Conservation (phyloP, 2,113 vertebrate species). For the Hippocampus guttulatus region DNA sequence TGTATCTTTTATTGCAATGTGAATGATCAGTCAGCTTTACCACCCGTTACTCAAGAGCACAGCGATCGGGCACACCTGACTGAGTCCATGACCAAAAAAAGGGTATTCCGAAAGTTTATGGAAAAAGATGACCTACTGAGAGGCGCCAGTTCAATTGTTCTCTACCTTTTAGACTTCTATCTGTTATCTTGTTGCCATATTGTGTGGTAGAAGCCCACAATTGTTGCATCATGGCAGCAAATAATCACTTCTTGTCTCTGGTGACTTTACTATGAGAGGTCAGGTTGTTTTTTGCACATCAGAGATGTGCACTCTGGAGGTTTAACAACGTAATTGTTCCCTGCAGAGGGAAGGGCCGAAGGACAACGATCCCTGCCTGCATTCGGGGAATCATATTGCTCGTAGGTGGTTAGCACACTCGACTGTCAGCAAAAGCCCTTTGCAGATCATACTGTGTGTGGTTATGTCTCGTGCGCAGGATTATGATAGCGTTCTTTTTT, state of each 20-base stretch:
- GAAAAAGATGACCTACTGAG: too few species aligned
- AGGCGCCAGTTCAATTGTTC: not conserved
- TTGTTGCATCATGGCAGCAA: constrained; percentile 43
- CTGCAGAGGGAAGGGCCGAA: constrained; percentile 15
- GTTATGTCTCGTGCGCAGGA: not conserved
- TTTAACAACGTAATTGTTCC: constrained; percentile 50
- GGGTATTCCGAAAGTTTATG: too few species aligned
- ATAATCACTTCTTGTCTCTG: constrained; percentile 37
- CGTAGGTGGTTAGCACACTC: not conserved
- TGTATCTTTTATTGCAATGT: too few species aligned
- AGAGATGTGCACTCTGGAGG: constrained; percentile 34
- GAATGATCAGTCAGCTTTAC: too few species aligned
- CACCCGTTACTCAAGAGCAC: too few species aligned
- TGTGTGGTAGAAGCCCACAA: not conserved
- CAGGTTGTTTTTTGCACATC: constrained; percentile 44
- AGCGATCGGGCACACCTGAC: too few species aligned
- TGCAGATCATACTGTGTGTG: not conserved
- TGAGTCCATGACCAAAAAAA: too few species aligned
- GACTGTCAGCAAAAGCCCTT: not conserved
- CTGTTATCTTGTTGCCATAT: not conserved
- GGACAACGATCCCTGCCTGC: constrained; percentile 10
- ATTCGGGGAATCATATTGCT: not conserved
- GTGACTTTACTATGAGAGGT: constrained; percentile 36
- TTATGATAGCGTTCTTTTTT: constrained; percentile 4
- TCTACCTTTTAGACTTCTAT: not conserved